Base-by-base conservation (phyloP, 2,113 vertebrate species). In the Himantopus leucocephalus region DNA sequence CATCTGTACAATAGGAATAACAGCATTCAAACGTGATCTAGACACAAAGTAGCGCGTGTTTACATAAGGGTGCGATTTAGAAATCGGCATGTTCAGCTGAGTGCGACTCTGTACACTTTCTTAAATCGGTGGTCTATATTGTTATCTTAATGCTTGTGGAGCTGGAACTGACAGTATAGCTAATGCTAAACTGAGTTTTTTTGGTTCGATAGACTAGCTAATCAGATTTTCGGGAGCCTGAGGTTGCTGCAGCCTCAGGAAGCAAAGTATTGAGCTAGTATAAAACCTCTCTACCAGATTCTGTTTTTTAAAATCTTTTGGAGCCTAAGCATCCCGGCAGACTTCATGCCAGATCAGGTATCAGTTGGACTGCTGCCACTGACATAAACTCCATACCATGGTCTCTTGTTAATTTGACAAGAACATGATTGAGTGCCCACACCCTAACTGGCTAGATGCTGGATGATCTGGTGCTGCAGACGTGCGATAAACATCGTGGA, bases 351-450 rank as follows among this genome's bases (percentile, higher is more conserved):
- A 96, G 93, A 90, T 96, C 93, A 96, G 90, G 96, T 97, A 90
- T 96, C 94, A 96, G 50, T 81, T 97, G 96, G 94, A 92, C 27
- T 92, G 9, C 43, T 96, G 92, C 93, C 94, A 94, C 63, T 39
- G 74, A 92, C 85, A 83, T 95, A 48, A 94, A 79, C 92, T 93
- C 90, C 85, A 70, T 95, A 76, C 84, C 93, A 50, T 83, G 78
- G 87, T 90, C 74, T 96, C 96, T 85, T 95, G 94, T 96, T 96
- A 95, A 95, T 96, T 95, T 96, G 96, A 96, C 94, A 93, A 79
- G 94, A 96, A 82, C 87, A 93, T 96, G 96, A 96, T 95, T 93
- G 93, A 93, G 71, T 93, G 92, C 85, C 90, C 81, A 96, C 96
- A 90, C 96, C 96, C 94, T 96, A 66, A 78, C 81, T 88, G 87